A percentile compares a stretch with the other conserved stretches of the same genome.
Conservation (phyloP, 2,888 invertebrate genomes). For the Lithophane socia region DNA sequence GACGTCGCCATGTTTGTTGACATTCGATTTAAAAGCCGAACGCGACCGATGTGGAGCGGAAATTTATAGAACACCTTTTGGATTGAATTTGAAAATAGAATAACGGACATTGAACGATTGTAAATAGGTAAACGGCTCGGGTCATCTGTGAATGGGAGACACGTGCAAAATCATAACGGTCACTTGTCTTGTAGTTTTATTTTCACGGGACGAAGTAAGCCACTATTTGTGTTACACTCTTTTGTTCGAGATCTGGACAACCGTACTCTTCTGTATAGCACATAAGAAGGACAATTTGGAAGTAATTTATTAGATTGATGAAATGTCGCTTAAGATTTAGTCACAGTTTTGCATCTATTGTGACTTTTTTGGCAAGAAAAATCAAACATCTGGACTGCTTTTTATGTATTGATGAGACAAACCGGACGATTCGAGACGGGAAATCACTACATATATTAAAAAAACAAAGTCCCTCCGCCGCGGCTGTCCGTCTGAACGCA, state of each 20-base stretch:
- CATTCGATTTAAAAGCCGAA: slow-evolving; percentile 79
- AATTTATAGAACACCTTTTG: slow-evolving; percentile 78
- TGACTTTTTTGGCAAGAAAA: slow-evolving; percentile 24
- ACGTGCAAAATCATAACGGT: slow-evolving; percentile 78
- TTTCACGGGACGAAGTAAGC: slow-evolving; percentile 48
- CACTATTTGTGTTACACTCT: slow-evolving; percentile 45
- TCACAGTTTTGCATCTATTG: slow-evolving; percentile 35
- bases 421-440: slow-evolving; percentile 10
- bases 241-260: slow-evolving; percentile 42
- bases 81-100: slow-evolving; percentile 74
- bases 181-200: slow-evolving; percentile 65
- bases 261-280: slow-evolving; percentile 8
- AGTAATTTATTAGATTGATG: slow-evolving; percentile 42
- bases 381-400: slow-evolving; percentile 21
- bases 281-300: slow-evolving; percentile 24
- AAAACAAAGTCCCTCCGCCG: no score
- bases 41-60: slow-evolving; percentile 75
- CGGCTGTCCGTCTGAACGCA: no score
- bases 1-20: slow-evolving; percentile 84
- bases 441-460: background rate
- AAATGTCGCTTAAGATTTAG: slow-evolving; percentile 27
- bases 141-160: slow-evolving; percentile 74
- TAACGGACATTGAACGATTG: slow-evolving; percentile 73
- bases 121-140: slow-evolving; percentile 75
- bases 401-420: slow-evolving; percentile 13